Evolutionary conservation across 2,888 invertebrate genomes (phyloP).

Genomic region (Uloborus plumipes): DNA sequence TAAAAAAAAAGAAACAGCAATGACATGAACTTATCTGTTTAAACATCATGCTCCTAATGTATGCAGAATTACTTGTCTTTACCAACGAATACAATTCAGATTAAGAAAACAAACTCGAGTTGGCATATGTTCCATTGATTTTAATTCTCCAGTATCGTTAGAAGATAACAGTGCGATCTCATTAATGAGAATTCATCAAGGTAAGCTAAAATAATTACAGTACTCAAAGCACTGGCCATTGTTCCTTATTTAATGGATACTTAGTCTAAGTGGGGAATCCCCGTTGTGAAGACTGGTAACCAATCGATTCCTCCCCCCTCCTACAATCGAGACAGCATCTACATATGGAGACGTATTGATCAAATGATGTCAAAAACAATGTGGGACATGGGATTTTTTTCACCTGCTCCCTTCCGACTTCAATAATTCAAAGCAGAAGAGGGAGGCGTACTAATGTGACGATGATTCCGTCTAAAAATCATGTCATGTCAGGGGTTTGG

Average conservation of each 20-base stretch:
- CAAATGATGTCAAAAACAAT: slow-evolving; percentile 58
- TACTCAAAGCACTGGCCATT: slow-evolving; percentile 43
- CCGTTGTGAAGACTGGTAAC: slow-evolving; percentile 51
- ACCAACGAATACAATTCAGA: too few species aligned
- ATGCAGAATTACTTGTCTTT: too few species aligned
- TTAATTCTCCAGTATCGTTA: too few species aligned
- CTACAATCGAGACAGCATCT: slow-evolving; percentile 51
- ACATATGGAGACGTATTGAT: slow-evolving; percentile 40
- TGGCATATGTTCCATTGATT: too few species aligned
- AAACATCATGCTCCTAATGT: too few species aligned
- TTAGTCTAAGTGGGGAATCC: slow-evolving; percentile 38
- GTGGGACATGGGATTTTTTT: slow-evolving; percentile 55
- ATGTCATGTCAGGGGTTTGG: background rate
- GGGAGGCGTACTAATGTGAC: slow-evolving; percentile 13
- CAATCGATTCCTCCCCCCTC: slow-evolving; percentile 47
- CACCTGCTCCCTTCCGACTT: slow-evolving; percentile 46
- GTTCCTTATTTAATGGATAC: slow-evolving; percentile 41
- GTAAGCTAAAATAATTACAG: slow-evolving; percentile 48
- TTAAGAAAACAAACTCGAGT: too few species aligned
- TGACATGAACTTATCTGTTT: too few species aligned
- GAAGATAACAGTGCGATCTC: background rate
- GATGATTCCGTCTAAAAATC: slow-evolving; percentile 3
- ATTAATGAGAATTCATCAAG: slow-evolving; percentile 47
- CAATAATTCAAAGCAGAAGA: slow-evolving; percentile 15
- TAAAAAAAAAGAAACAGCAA: too few species aligned